Evolutionary conservation across 1,140 invertebrate genomes (phyloP).

Genomic region (Pogonognathellus flavescens): DNA sequence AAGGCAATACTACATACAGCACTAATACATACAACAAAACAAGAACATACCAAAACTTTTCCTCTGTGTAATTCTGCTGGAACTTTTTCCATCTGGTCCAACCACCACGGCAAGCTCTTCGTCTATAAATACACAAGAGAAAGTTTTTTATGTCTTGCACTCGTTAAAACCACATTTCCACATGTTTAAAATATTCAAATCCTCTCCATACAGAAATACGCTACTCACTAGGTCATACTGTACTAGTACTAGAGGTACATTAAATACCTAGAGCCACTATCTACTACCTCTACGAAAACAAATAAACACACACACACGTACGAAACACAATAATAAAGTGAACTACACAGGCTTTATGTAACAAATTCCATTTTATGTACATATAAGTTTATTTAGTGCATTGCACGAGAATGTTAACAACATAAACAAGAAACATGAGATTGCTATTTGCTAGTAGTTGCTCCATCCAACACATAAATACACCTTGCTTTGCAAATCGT

Average conservation of each 20-base stretch:
- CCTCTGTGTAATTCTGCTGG: constrained; percentile 29
- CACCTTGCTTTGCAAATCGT: too few species aligned
- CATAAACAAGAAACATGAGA: too few species aligned
- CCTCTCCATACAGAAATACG: too few species aligned
- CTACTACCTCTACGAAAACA: too few species aligned
- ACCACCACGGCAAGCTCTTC: constrained; percentile 49
- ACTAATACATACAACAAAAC: constrained; percentile 1
- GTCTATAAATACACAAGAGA: constrained; percentile 31
- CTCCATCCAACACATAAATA: too few species aligned
- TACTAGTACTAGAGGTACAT: too few species aligned
- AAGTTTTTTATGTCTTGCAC: background rate
- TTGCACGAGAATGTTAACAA: too few species aligned
- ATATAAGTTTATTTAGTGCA: too few species aligned
- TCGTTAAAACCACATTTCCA: constrained; percentile 8
- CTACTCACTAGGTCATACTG: background rate
- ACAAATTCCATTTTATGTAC: too few species aligned
- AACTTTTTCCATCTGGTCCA: constrained; percentile 30
- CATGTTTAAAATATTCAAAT: background rate
- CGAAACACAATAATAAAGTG: background rate
- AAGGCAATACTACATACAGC: background rate
- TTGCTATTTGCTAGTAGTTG: too few species aligned
- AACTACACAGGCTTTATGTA: too few species aligned
- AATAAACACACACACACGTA: background rate
- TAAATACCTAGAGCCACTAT: too few species aligned
- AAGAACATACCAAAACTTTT: constrained; percentile 40